Conservation (phyloP, 2,888 invertebrate species). For the Volucella zonaria region DNA sequence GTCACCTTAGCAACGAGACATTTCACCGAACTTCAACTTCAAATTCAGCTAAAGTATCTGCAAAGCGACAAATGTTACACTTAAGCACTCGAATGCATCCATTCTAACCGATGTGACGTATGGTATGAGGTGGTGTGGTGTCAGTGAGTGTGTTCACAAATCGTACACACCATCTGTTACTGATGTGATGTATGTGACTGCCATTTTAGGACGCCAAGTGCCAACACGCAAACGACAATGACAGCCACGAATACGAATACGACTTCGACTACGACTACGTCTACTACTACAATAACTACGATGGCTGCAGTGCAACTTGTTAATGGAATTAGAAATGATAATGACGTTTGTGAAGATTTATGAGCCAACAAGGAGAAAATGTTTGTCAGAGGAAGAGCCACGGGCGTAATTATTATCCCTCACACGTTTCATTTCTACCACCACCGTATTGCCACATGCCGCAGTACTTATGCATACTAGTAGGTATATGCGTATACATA, state of each 20-base stretch:
- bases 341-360: constrained; percentile 73
- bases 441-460: background rate
- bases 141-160: constrained; percentile 31
- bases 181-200: constrained; percentile 71
- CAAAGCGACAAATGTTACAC: constrained; percentile 39
- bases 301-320: constrained; percentile 69
- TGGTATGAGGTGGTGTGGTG: background rate
- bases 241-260: constrained; percentile 9
- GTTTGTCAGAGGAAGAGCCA: constrained; percentile 41
- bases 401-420: constrained; percentile 67
- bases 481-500: background rate
- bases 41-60: constrained; percentile 44
- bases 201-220: constrained; percentile 29
- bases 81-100: constrained; percentile 45
- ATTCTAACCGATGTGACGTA: background rate
- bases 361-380: constrained; percentile 64
- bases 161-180: constrained; percentile 65
- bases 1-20: constrained; percentile 41
- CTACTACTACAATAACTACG: constrained; percentile 2
- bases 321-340: constrained; percentile 74
- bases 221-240: constrained; percentile 4
- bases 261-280: background rate
- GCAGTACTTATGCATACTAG: background rate
- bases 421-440: constrained; percentile 44
- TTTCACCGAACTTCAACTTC: constrained; percentile 55